phyloP scores from a whole-genome alignment of 2,888 invertebrate genomes.

The Plebejus anna region DNA sequence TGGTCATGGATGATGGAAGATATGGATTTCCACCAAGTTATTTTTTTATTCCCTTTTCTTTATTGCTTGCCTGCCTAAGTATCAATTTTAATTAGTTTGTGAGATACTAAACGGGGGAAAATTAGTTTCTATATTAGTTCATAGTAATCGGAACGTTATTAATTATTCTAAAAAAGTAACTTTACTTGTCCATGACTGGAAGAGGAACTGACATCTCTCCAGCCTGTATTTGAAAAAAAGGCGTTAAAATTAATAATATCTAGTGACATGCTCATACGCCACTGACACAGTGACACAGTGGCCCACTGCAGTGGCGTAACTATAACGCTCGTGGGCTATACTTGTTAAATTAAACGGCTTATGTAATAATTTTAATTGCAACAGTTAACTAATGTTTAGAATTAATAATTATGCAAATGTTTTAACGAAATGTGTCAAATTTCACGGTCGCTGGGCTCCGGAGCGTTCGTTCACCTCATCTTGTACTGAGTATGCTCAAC shows the following conservation, averaged over 20 bases:
- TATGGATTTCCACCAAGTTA: not conserved
- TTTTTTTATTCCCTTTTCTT: no score
- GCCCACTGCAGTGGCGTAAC: conserved; percentile 3
- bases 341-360: conserved; percentile 15
- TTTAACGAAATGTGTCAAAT: conserved; percentile 13
- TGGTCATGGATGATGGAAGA: not conserved
- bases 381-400: not conserved
- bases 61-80: no score
- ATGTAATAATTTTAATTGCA: not conserved
- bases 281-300: conserved; percentile 14
- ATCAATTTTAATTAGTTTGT: no score
- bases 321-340: not conserved
- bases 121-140: no score
- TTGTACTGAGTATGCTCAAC: not conserved
- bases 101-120: no score
- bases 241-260: not conserved
- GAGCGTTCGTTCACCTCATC: conserved; percentile 10
- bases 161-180: no score
- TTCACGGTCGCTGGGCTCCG: conserved; percentile 6
- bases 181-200: no score
- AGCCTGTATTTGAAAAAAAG: not conserved
- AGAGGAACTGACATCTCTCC: no score
- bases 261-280: not conserved
- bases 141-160: no score
- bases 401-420: conserved; percentile 1